Conservation (phyloP, 2,113 vertebrate genomes). For the Atractosteus spatula region DNA sequence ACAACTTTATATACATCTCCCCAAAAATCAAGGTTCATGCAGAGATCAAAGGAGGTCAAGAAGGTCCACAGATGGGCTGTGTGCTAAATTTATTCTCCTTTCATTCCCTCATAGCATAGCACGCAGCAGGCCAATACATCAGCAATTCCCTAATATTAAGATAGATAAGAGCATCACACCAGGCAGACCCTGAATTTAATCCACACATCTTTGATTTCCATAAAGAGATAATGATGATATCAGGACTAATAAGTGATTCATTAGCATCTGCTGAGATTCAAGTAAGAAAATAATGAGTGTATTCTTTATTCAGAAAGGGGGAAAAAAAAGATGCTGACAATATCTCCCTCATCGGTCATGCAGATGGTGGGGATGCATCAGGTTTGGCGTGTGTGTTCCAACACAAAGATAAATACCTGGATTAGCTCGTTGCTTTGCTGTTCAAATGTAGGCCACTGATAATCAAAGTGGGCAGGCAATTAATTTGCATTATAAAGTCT, state of each 20-base stretch:
- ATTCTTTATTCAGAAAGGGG: too few relatives aligned
- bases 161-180: neutral
- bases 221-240: too few relatives aligned
- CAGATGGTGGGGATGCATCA: neutral
- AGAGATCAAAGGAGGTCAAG: neutral
- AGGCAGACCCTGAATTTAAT: too few relatives aligned
- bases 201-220: too few relatives aligned
- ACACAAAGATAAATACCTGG: slow-evolving; percentile 2
- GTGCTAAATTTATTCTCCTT: too few relatives aligned
- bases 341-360: neutral
- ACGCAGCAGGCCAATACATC: neutral
- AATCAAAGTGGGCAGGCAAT: slow-evolving; percentile 11
- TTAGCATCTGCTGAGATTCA: neutral
- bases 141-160: slow-evolving; percentile 16
- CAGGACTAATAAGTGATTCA: neutral
- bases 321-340: too few relatives aligned
- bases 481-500: slow-evolving; percentile 18
- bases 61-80: too few relatives aligned
- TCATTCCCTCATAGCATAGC: neutral
- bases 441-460: neutral
- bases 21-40: slow-evolving; percentile 18
- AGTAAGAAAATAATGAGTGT: slow-evolving; percentile 1
- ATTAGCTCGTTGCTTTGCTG: slow-evolving; percentile 4
- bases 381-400: neutral
- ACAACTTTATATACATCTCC: too few relatives aligned